Percentiles rank a stretch among this genome's conserved stretches.
Evolutionary conservation across 2,113 vertebrate genomes (phyloP).

Genomic region (Rhabdomys dilectus): DNA sequence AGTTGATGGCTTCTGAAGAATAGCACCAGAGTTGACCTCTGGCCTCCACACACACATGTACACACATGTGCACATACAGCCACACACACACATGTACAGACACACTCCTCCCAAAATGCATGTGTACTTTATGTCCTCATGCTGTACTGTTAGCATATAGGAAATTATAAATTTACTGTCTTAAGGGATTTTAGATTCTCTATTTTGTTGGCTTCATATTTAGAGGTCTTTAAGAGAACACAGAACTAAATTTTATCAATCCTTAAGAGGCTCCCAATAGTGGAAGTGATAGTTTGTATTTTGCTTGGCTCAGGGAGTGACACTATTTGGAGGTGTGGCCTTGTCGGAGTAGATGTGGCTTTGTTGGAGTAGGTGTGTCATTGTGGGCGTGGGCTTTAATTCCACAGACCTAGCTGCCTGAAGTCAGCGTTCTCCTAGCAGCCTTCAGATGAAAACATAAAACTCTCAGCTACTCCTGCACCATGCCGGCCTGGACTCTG

Average conservation of each 20-base stretch:
- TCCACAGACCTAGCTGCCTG: too few relatives aligned
- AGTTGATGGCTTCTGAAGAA: not conserved
- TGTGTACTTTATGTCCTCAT: not conserved
- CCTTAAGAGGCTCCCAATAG: not conserved
- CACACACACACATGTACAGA: too few relatives aligned
- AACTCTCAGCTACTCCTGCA: too few relatives aligned
- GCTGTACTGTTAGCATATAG: not conserved
- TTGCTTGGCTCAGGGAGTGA: too few relatives aligned
- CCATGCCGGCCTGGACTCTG: too few relatives aligned
- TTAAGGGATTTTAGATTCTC: slow-evolving; percentile 46
- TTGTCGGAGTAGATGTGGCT: too few relatives aligned
- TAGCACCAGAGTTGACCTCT: not conserved
- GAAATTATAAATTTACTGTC: slow-evolving; percentile 7
- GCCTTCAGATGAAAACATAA: too few relatives aligned
- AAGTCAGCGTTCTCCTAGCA: too few relatives aligned
- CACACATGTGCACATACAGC: not conserved
- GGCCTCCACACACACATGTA: not conserved
- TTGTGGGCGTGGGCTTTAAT: too few relatives aligned
- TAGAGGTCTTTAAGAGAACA: not conserved
- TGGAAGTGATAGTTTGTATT: not conserved
- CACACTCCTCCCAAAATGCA: not conserved
- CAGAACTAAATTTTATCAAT: slow-evolving; percentile 27
- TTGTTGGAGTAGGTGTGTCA: too few relatives aligned
- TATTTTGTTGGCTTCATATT: not conserved
- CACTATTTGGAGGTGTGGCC: too few relatives aligned